Base-by-base conservation (phyloP, 2,797 vertebrate genomes). In the Notolepis coatsorum region DNA sequence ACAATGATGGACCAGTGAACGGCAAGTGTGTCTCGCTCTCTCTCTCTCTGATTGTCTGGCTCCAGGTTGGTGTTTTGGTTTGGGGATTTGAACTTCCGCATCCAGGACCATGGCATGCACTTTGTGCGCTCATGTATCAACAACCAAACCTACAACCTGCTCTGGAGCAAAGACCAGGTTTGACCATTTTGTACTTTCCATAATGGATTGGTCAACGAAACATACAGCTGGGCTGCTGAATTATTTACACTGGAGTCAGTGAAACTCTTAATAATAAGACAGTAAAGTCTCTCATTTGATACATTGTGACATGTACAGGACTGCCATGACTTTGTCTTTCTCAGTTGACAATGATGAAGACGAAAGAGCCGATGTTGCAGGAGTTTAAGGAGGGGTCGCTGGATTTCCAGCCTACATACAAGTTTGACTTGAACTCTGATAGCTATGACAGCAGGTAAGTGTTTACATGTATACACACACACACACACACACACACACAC, bases 121-220 rank as follows among this genome's bases (percentile, higher is more conserved):
- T 97, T 97, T 80, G 87, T 98, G 31, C 92, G 93, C 50, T 88
- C 94, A 68, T 94, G 94, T 1, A 93, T 99, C 71, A 91, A 82
- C 42, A 90, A 84, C 61, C 88, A 82, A n/a, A 88, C 74, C 53
- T 96, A 93, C 90, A 84, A 33, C 48, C 84, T 95, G 28, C 91
- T 99, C 21, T 99, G 96, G 97, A 93, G 94, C 21, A 97, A 97
- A 75, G 97, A 99, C 77, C 97, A 99, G 96, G 97, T 98, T 43
- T 45, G 77, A 61, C 25, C 20, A 3, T 18, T 17, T 13, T 33
- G 5, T 33, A 4, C 31, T 35, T 35, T 35, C 31, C 10, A 35
- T 35, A 13, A 2, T 35, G 31, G 2, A 9, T 8, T 13, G 9
- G 31, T 35, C 31, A 35, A 5, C 31, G 9, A 13, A 35, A 8